Base-by-base conservation (phyloP, 2,113 vertebrate genomes). In the Cottus gobio region DNA sequence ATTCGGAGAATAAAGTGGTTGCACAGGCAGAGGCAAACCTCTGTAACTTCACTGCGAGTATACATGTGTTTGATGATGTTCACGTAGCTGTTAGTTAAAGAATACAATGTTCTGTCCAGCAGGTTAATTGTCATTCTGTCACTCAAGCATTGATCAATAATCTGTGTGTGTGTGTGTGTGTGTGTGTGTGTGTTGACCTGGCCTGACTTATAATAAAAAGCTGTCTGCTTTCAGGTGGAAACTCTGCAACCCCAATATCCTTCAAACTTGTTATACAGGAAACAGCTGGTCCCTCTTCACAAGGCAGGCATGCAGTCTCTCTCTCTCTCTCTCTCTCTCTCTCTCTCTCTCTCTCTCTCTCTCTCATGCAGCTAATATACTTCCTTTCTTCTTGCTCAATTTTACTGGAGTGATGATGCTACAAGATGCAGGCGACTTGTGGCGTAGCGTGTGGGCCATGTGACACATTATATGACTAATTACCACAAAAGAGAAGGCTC, bases 231-330 rank as follows among this genome's bases (percentile, higher is more conserved):
- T 64, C 48, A 79, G 69, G 24, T 57, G 39, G 63, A 80, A 82
- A 80, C 77, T 87, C 39, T 37, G 24, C 39, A 71, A 86, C 87
- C 81, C 74, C 79, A 82, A 87, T 87, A 91, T 86, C 82, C 85
- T 87, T 86, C 67, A 86, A 86, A 87, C 63, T 82, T 90, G 52
- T 54, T 80, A 78, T 80, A 46, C 62, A 73, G 76, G 48, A 87
- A 90, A 90, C 61, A 71, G 70, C 67, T 71, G 37, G 58, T 16
- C 52, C 52, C 46, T 77, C 65, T 15, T 80, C 30, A 54, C 37
- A 54, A 34, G 52, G n/a, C n/a, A n/a, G n/a, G n/a, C n/a, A n/a
- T n/a, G n/a, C n/a, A n/a, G n/a, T 34, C 34, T 34, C 34, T 34
- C 34, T 34, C 34, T 34, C 34, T 34, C 34, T 34, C 34, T 3